Percentiles rank a stretch among this genome's conserved stretches.
phyloP scores from a whole-genome alignment of 2,113 vertebrate species.

The Callithrix jacchus region DNA sequence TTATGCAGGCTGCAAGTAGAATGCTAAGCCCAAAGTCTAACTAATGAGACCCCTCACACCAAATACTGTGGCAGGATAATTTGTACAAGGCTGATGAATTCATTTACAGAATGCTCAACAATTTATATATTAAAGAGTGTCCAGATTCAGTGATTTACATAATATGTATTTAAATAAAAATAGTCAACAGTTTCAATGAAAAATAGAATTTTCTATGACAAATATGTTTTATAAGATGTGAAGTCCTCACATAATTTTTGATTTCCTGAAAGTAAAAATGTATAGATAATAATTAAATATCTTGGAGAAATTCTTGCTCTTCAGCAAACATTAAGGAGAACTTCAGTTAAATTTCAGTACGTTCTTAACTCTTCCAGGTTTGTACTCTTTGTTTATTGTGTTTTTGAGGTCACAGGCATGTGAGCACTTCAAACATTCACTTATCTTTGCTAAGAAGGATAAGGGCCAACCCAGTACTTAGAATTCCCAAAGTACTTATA shows the following conservation, averaged over 20 bases:
- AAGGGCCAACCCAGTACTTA: neutral
- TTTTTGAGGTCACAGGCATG: neutral
- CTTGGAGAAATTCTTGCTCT: neutral
- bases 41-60: neutral
- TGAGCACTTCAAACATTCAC: neutral
- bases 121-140: neutral
- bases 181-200: neutral
- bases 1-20: neutral
- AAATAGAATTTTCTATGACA: neutral
- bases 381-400: slow-evolving; percentile 6
- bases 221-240: neutral
- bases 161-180: neutral
- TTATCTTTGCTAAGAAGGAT: slow-evolving; percentile 42
- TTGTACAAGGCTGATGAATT: neutral
- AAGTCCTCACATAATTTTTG: neutral
- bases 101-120: neutral
- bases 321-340: slow-evolving; percentile 23
- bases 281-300: neutral
- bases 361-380: neutral
- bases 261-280: slow-evolving; percentile 10
- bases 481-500: slow-evolving; percentile 10
- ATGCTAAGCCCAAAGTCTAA: neutral
- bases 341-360: neutral
- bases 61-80: neutral
- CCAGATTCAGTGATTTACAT: neutral